Percentiles rank a stretch among this genome's conserved stretches.
phyloP scores from a whole-genome alignment of 2,888 invertebrate genomes.

The Chelonus formosanus region DNA sequence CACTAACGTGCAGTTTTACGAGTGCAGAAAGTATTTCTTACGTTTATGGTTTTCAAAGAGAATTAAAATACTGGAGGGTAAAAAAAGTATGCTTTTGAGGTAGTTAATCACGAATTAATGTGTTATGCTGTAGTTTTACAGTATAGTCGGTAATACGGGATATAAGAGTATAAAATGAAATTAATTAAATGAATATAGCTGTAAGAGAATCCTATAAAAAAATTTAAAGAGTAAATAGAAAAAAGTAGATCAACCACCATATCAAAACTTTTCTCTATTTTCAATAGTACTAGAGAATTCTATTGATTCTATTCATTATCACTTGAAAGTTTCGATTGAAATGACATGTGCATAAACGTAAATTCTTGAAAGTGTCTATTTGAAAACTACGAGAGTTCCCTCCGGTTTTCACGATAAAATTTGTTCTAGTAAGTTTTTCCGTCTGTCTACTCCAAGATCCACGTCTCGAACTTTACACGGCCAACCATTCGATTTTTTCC shows the following conservation, averaged over 20 bases:
- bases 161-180: too few relatives aligned
- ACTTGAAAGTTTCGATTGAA: constrained; percentile 8
- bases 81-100: constrained; percentile 21
- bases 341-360: constrained; percentile 14
- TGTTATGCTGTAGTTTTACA: constrained; percentile 4
- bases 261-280: constrained; percentile 10
- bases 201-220: too few relatives aligned
- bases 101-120: constrained; percentile 38
- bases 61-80: background rate
- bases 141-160: too few relatives aligned
- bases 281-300: background rate
- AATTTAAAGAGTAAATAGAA: too few relatives aligned
- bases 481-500: constrained; percentile 20
- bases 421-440: constrained; percentile 25
- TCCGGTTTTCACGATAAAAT: constrained; percentile 25
- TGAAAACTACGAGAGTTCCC: constrained; percentile 22
- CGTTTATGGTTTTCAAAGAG: background rate
- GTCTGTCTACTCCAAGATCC: constrained; percentile 1
- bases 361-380: constrained; percentile 22
- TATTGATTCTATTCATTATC: constrained; percentile 1
- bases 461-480: constrained; percentile 16
- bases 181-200: too few relatives aligned
- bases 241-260: too few relatives aligned
- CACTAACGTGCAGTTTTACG: background rate
- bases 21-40: background rate